Evolutionary conservation across 37 sponge, comb jelly and placozoan genomes (phyloP).

Genomic region (Bolinopsis microptera): DNA sequence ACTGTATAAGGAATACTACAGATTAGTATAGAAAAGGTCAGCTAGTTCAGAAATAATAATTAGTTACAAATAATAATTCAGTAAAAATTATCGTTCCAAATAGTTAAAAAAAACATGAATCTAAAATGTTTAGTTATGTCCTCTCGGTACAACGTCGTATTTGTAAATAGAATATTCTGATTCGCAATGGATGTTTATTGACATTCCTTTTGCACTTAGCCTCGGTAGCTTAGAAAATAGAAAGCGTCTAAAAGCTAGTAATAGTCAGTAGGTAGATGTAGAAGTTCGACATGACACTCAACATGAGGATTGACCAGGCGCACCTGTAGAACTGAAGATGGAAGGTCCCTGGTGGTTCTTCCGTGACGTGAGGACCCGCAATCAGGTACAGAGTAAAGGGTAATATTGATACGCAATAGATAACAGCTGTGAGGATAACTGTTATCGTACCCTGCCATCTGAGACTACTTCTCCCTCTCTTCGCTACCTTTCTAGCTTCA

Average conservation of each 20-base stretch:
- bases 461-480: not conserved
- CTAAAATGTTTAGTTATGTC: no score
- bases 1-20: no score
- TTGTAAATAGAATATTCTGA: no score
- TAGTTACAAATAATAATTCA: no score
- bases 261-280: not conserved
- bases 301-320: not conserved
- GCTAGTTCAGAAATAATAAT: no score
- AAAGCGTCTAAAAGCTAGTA: not conserved
- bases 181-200: no score
- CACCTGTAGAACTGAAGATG: not conserved
- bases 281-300: not conserved
- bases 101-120: no score
- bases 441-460: slow-evolving; percentile 29
- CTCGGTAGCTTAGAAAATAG: no score
- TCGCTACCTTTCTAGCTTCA: not conserved
- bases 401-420: not conserved
- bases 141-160: no score
- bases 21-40: no score
- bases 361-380: not conserved
- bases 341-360: not conserved
- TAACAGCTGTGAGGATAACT: not conserved
- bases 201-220: no score
- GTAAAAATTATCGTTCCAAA: no score
- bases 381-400: not conserved